A percentile compares a stretch with the other conserved stretches of the same genome.
Conservation (phyloP, 2,113 vertebrate species). For the Opisthocomus hoazin region DNA sequence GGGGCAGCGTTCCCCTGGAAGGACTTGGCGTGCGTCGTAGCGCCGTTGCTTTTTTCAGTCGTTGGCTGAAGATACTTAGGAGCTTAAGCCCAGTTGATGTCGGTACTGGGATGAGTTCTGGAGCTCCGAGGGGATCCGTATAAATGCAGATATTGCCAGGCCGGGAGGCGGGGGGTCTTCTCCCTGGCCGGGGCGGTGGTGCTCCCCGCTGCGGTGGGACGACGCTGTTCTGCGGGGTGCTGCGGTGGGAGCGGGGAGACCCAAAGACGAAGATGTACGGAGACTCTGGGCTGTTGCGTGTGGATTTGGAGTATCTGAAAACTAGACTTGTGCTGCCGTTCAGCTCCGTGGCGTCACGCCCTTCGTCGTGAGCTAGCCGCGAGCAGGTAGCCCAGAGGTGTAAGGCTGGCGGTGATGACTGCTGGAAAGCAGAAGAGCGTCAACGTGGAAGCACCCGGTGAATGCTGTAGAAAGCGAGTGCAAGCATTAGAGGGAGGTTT, state of each 20-base stretch:
- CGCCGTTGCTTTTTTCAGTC: neutral
- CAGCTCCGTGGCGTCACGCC: neutral
- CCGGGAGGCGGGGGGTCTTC: no score
- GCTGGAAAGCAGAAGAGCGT: neutral
- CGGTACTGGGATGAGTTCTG: neutral
- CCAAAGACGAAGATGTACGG: neutral
- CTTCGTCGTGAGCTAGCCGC: neutral
- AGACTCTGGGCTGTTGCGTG: neutral
- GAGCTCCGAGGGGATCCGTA: neutral
- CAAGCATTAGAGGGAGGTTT: neutral
- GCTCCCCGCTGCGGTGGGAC: rapidly evolving
- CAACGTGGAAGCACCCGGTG: neutral
- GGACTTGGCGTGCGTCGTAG: neutral
- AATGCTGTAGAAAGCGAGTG: neutral
- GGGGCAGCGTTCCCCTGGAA: neutral
- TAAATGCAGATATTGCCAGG: neutral
- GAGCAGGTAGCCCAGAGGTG: neutral
- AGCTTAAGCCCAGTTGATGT: neutral
- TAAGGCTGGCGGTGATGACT: no score
- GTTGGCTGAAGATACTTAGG: neutral
- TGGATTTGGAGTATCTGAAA: neutral
- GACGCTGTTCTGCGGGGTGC: no score
- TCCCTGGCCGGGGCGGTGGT: neutral
- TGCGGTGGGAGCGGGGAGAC: neutral
- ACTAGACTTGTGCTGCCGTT: neutral